Evolutionary conservation across 1,140 invertebrate species (phyloP), one percentile per base, ranked within the genome.

Genomic region (Epicauta chinensis): DNA sequence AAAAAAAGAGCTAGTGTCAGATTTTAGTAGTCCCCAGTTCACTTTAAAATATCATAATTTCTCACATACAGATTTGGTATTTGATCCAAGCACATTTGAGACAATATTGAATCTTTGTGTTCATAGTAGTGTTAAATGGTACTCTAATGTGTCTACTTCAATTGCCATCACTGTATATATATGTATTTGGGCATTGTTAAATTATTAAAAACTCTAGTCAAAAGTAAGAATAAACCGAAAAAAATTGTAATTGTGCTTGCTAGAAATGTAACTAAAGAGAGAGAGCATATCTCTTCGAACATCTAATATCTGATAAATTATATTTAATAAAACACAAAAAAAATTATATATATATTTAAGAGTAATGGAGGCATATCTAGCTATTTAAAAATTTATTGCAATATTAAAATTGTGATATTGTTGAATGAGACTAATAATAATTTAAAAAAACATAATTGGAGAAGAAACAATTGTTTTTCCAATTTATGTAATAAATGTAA

Each of bases 371-470:
- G 64, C 66, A 68, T 68, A 68, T 66, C 66, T 68, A 65, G 66
- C 61, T 61, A 59, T 53, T 55, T 51, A 56, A 50, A 61, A 64
- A 65, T 63, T 65, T 66, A 68, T 67, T 70, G 66, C 68, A 70
- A 70, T 70, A 70, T 68, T 67, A 53, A 67, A 67, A 66, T 70
- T 70, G 68, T 70, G 68, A 70, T 70, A 69, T 70, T 64, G 62
- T 67, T 66, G 62, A 64, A 67, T 67, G 63, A 69, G 66, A 69
- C 67, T 69, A 67, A 66, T 62, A 64, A 65, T 23, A 23, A 23
- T 23, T 23, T 23, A 23, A 23, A 23, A 23, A 23, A 23, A 23
- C 4, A 23, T 23, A 23, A 23, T 23, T 23, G 23, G 4, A 23
- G 23, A 23, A 7, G 7, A 23, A 23, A 23, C 23, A 7, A 23